Evolutionary conservation across 2,888 invertebrate species (phyloP), one percentile per base, ranked within the genome.

Genomic region (Idaea biselata): DNA sequence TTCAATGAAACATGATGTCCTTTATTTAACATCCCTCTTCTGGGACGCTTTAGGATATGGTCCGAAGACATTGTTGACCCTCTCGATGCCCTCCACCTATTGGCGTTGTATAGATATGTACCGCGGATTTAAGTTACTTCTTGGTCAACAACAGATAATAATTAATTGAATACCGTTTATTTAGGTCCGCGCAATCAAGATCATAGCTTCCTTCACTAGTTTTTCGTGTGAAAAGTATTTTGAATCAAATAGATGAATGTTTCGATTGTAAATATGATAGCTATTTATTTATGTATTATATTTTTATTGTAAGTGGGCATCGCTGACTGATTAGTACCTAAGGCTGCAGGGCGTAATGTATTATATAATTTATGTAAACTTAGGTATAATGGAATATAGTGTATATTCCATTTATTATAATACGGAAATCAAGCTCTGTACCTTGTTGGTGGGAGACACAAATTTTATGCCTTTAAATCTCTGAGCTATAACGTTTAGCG

Each of bases 351-450:
- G 54, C 59, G 32, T 60, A 16, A 57, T 65, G 63, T 67, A 67
- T 65, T 65, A 67, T 63, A 64, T 63, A 64, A 64, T 55, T 61
- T 61, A 59, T 64, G 60, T 60, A 60, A 63, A 61, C 53, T 56
- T 18, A 18, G 56, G 56, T 56, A 18, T 18, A 56, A n/a, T n/a
- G n/a, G n/a, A n/a, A n/a, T n/a, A n/a, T n/a, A 11, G 56, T 56
- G 11, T 16, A 16, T 55, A 6, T 53, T 53, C 53, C 53, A 53
- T 16, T 53, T 4, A 53, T 4, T 16, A 1, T 16, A 53, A 53
- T 53, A 53, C 6, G 53, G 25, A 25, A 25, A 25, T 25, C 25
- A 25, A 25, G 25, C 25, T 1, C 3, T 25, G 25, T 3, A 25
- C 5, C 5, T 25, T 25, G 5, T 25, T 25, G 1, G 1, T 25